A percentile compares a stretch with the other conserved stretches of the same genome.
These are phyloP conservation scores for Nestor notabilis DNA, from an alignment of 2,113 vertebrate species.

Conservation along the genomic window DNA sequence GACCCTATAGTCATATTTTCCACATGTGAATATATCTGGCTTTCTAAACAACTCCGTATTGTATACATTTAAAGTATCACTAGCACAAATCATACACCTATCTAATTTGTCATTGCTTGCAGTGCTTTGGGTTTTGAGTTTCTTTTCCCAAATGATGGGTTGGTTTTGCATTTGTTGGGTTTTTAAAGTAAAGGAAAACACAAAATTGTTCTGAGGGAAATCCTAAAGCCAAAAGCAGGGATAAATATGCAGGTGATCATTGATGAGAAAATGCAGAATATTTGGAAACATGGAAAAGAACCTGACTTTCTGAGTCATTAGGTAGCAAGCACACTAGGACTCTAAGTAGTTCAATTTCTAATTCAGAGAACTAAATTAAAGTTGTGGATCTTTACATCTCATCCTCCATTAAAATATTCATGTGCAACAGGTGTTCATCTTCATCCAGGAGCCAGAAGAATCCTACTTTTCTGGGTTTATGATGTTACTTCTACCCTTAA, in stretches of 20 bases:
- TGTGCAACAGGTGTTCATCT: not conserved
- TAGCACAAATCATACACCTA: not conserved
- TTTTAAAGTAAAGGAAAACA: not conserved
- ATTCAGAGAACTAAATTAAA: not conserved
- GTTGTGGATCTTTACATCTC: not conserved
- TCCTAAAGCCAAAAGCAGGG: not conserved
- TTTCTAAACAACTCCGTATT: not conserved
- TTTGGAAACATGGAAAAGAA: not conserved
- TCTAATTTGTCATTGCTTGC: not conserved
- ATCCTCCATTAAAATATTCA: not conserved
- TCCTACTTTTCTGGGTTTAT: not conserved
- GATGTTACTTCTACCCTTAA: not conserved
- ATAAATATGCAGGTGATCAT: not conserved
- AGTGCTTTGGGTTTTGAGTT: not conserved
- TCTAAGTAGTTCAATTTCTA: not conserved
- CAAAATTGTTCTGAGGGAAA: not conserved
- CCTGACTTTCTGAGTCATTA: not conserved
- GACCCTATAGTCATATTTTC: accelerated
- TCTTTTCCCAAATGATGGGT: not conserved
- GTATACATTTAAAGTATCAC: not conserved
- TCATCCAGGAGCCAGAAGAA: not conserved
- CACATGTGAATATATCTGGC: too few species aligned
- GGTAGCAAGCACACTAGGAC: not conserved
- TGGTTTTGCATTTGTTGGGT: not conserved
- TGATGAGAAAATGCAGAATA: not conserved